Evolutionary conservation across 2,797 vertebrate genomes (phyloP), one percentile per base, ranked within the genome.

Genomic region (Serranus cabrilla): DNA sequence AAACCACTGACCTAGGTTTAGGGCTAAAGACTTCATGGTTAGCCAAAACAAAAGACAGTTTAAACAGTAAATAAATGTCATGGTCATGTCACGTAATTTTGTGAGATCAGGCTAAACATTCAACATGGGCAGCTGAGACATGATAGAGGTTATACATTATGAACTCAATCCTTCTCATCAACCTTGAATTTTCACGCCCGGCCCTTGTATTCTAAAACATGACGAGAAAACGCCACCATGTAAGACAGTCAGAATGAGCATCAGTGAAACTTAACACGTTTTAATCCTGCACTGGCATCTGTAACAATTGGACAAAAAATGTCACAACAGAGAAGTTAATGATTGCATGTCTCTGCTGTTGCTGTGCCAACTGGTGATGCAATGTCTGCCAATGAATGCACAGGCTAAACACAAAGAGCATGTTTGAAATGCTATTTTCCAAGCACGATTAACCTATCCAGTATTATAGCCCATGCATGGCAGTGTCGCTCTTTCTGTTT

Each of bases 301-400:
- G 18, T 43, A 31, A 42, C 20, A n/a, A 73, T 27, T 65, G 39
- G 34, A 31, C 25, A 17, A 37, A n/a, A 47, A 10, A 52, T 21
- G 40, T 17, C 2, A 13, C 5, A 1, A 2, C 18, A 11, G 31
- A 16, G 43, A 8, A 10, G 20, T 55, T 60, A 50, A 10, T 2
- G 3, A 40, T 49, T 34, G n/a, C 20, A 68, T 51, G 11, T 2
- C 25, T 55, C 1, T 37, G 18, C 14, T 5, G 45, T 68, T 68
- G 25, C 21, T 59, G 34, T 68, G 55, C 34, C 45, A 47, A 56
- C 50, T 11, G 25, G 1, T 68, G 67, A 71, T 64, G 39, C 2
- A 14, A 42, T 13, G 18, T 45, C 13, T 16, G 0, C 39, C 17
- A 40, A 20, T 16, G 5, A 45, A 12, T 63, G 47, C 40, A 46